Base-by-base conservation (phyloP, 2,797 vertebrate genomes). In the Helicolenus hilgendorfi region DNA sequence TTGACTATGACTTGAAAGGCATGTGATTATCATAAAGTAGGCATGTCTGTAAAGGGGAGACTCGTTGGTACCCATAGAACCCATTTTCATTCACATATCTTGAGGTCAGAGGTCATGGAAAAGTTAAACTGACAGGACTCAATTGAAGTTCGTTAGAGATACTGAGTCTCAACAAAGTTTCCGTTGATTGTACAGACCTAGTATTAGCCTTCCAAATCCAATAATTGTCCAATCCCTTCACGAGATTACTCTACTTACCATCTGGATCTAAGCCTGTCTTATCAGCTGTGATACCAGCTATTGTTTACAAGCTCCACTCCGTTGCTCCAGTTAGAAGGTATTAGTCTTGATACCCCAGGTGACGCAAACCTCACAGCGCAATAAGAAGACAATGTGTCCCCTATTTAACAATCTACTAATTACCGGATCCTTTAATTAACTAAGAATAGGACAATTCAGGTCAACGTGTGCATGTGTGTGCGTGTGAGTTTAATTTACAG, bases 341-440 rank as follows among this genome's bases (percentile, higher is more conserved):
- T 91, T 90, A 81, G 72, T 65, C 59, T 8, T 38, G 11, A 69
- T 75, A 65, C 10, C 36, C 24, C 10, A 90, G 68, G 69, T 87
- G 77, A 81, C 53, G 24, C 73, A 68, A 81, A 86, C 14, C 36
- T 62, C 49, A 22, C 13, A 18, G 80, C n/a, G 76, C 67, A 85
- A 77, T 11, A 33, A 20, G 72, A 81, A 84, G 67, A 90, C 79
- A 81, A 82, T 60, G 68, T 81, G 80, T 87, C 82, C 59, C 67
- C 33, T 74, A 75, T 77, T 94, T 85, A 90, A 90, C 59, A 76
- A 77, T 55, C 77, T 11, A 68, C 74, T 89, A 79, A 94, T 90
- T 64, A 84, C 74, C 22, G 56, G 84, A 92, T 88, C 85, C 80
- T 82, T 87, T 86, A 92, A 91, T 90, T 71, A 88, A 77, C 70